Evolutionary conservation across 2,113 vertebrate species (phyloP).

Genomic region (Sakesphorus luctuosus): DNA sequence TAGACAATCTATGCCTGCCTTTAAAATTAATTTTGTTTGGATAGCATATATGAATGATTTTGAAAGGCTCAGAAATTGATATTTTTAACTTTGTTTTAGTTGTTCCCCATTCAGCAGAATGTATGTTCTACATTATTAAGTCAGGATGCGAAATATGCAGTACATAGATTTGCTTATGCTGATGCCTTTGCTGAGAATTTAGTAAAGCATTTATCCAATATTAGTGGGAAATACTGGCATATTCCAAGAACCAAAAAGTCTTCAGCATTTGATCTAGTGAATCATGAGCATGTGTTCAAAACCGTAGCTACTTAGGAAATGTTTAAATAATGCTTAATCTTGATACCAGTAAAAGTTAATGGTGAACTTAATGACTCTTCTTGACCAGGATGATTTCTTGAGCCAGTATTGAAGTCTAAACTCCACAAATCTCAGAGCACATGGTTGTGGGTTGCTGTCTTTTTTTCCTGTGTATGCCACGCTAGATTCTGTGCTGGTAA

Average conservation of each 20-base stretch:
- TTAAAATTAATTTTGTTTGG: background rate
- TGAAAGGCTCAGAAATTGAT: background rate
- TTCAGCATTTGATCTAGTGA: background rate
- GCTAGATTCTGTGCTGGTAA: background rate
- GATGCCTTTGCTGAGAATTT: background rate
- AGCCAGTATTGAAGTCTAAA: background rate
- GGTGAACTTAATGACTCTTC: background rate
- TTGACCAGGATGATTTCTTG: background rate
- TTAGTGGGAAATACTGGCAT: background rate
- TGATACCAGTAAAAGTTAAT: background rate
- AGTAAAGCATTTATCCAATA: background rate
- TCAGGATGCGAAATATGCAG: background rate
- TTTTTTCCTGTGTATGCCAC: fast-evolving
- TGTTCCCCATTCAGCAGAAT: background rate
- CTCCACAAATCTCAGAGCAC: background rate
- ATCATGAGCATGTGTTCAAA: background rate
- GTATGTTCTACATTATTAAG: background rate
- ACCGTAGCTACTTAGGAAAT: background rate
- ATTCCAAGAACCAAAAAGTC: background rate
- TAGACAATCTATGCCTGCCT: background rate
- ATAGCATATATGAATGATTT: fast-evolving
- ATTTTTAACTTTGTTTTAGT: background rate
- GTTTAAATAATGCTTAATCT: background rate
- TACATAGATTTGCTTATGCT: background rate
- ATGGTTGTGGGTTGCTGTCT: background rate